Base-by-base conservation (phyloP, 1,140 invertebrate species). In the Doryteuthis pealeii region DNA sequence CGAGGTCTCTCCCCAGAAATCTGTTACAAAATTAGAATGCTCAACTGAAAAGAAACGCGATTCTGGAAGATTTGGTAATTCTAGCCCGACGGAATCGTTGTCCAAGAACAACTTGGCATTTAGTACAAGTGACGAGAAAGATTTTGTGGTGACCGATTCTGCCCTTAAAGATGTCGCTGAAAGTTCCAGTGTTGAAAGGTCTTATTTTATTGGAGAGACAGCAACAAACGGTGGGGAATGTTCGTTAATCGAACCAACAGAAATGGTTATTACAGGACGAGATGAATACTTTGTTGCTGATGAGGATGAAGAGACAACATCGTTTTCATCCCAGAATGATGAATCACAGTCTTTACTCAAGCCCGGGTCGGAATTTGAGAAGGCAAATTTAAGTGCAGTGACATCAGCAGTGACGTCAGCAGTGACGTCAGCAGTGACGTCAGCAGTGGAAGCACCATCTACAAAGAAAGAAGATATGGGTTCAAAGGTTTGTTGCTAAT, bases 151-250 rank as follows among this genome's bases (percentile, higher is more conserved):
- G 15, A 26, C 32, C 18, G 31, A 68, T 22, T 18, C 32, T 31
- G 66, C 66, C 12, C 15, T 30, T 32, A 68, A 62, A 6, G 22
- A 62, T 5, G 28, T 22, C 12, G 18, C 5, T 31, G n/a, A 30
- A 12, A 26, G 5, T 14, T 6, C 66, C 22, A 32, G 30, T 2
- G 28, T 18, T 8, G 30, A 68, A 68, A 76, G 74, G 74, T 78
- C 77, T 1, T 74, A 69, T 33, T 78, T 78, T 76, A 69, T 78
- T 43, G 66, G 66, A 26, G 66, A 68, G 31, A 68, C 12, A 31
- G 32, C 15, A 10, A 26, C 65, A 66, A 66, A 26, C 2, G 30
- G 66, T 68, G 28, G 22, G 8, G 30, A 18, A 5, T 68, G 22
- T 30, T 22, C 15, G 12, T 33, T 68, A 32, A 68, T 8, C 8